These are phyloP conservation scores for Cyprinella venusta DNA, from an alignment of 2,797 vertebrate genomes.

Conservation along the genomic window DNA sequence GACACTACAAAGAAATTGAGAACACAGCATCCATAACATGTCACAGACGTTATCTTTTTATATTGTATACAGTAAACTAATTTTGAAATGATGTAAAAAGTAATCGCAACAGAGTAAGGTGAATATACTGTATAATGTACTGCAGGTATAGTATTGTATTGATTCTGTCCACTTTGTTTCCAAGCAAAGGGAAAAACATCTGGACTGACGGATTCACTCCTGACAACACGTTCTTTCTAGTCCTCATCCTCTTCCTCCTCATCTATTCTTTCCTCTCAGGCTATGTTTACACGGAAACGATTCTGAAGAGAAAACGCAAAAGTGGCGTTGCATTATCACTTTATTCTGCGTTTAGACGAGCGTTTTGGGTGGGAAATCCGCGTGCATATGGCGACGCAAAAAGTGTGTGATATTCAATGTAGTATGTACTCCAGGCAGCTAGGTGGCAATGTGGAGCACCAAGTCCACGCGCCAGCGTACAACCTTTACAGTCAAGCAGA, in stretches of 20 bases:
- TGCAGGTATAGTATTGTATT: neutral
- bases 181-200: neutral
- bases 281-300: no score
- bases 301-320: no score
- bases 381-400: no score
- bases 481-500: no score
- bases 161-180: neutral
- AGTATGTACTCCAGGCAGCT: no score
- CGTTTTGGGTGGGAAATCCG: no score
- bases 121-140: neutral
- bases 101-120: neutral
- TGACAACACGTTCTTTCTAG: neutral
- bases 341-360: no score
- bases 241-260: neutral
- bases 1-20: neutral
- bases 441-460: no score
- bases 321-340: no score
- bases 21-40: neutral
- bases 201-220: neutral
- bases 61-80: neutral
- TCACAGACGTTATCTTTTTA: neutral
- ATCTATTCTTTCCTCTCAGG: neutral
- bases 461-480: no score
- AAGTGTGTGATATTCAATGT: no score
- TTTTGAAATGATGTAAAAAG: neutral